Base-by-base conservation (phyloP, 2,797 vertebrate genomes). In the Adelosebastes latens region DNA sequence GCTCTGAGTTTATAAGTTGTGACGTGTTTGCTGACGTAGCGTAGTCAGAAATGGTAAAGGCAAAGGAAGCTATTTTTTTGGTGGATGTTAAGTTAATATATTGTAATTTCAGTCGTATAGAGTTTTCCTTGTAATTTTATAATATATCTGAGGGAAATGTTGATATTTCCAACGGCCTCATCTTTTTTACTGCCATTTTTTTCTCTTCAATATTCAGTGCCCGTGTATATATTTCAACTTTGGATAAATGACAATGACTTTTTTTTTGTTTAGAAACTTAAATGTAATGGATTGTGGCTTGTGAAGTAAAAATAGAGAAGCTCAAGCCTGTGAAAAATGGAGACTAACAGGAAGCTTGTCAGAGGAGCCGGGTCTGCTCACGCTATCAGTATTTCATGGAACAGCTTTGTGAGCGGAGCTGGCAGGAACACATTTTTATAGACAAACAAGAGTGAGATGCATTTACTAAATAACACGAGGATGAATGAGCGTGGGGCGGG, bases 401-500 rank as follows among this genome's bases (percentile, higher is more conserved):
- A 34, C 25, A 59, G 74, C 73, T 87, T 78, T 62, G 68, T 62
- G 64, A 88, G 71, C 36, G 2, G 55, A 76, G 78, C 80, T 77
- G 78, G 63, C 72, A 79, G 79, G 46, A 72, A 58, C 58, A 3
- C n/a, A 52, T 55, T 67, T 82, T 86, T 78, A 85, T 29, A 72
- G 80, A 79, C 80, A 85, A 79, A 88, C 71, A 72, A 25, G 76
- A 86, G 34, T 5, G 39, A 66, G 46, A 72, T 64, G 25, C 77
- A 60, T 81, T 81, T 71, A 63, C 61, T 72, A 67, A 82, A 85
- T 66, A 77, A 81, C 62, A 62, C 5, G 0, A 24, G 63, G 62
- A 59, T 58, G 63, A 75, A 65, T 39, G 32, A 72, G 56, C 36
- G 2, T 1, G 59, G 29, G 59, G 67, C 0, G 16, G 46, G 72